Evolutionary conservation across 1,140 invertebrate genomes (phyloP), one percentile per base, ranked within the genome.

Genomic region (Aethina tumida): DNA sequence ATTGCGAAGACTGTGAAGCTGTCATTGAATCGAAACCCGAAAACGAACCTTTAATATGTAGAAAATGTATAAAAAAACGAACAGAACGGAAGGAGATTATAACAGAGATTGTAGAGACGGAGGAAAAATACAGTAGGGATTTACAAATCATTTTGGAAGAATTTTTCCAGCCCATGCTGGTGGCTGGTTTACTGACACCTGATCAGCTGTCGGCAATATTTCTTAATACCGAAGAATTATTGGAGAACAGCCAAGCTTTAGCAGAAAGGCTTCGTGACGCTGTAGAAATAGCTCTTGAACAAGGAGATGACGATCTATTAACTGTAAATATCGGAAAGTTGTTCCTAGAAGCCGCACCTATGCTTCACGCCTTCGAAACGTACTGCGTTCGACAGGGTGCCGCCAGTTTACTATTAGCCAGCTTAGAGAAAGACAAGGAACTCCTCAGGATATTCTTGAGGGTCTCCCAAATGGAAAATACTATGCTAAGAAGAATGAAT

Each of bases 391-490:
- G 90, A 49, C 79, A 95, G 75, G 89, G 86, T 16, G 74, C 79
- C 29, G 90, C 91, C n/a, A 87, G 88, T 35, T 63, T 91, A 28
- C 66, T 95, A 4, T 63, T 97, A 39, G 84, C 91, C 34, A 89
- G 89, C 60, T 67, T 96, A 15, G 90, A 95, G 60, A 94, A 93
- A 64, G 92, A 97, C 52, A 94, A 94, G 60, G 92, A 97, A 62
- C 71, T 97, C 16, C 66, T 97, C 17, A 71, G 90, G 55, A 93
- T 96, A 62, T 97, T 97, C 60, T 68, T 97, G 6, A 79, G 86
- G 58, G 93, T 94, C 10, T 95, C 90, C 1, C 93, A 96, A 67
- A 93, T 94, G 84, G 92, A 97, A 60, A 96, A 97, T 57, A 77
- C 84, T 1, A 80, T 93, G 20, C 66, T 97, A 39, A 71, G 92